These are phyloP conservation scores for Drosophila quinaria DNA, from an alignment of 2,888 invertebrate species.

Conservation along the genomic window DNA sequence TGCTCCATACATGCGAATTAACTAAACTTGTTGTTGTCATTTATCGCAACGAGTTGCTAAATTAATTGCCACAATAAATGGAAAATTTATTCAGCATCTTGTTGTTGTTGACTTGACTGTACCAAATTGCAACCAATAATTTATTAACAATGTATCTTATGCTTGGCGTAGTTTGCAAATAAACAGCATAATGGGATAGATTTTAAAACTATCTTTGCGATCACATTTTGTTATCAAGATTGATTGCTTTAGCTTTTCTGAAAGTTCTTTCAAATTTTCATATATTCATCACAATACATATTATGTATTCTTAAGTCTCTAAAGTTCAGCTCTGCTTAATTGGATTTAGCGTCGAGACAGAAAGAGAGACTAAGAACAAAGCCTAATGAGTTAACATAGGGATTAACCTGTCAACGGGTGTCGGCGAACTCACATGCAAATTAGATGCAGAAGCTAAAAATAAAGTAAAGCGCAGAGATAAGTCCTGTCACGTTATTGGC, in stretches of 20 bases:
- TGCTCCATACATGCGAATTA: conserved; percentile 36
- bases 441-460: conserved; percentile 50
- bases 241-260: background rate
- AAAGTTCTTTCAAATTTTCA: background rate
- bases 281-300: background rate
- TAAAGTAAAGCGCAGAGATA: conserved; percentile 56
- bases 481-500: conserved; percentile 49
- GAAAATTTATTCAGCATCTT: conserved; percentile 60
- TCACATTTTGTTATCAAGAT: background rate
- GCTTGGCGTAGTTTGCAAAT: background rate
- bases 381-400: conserved; percentile 56
- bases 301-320: background rate
- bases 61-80: conserved; percentile 67
- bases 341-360: background rate
- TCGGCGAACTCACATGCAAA: conserved; percentile 56
- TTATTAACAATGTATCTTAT: conserved; percentile 33
- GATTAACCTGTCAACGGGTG: conserved; percentile 64
- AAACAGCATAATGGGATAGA: background rate
- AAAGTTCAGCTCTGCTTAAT: conserved; percentile 6
- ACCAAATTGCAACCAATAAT: conserved; percentile 26
- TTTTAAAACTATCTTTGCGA: background rate
- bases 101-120: conserved; percentile 26
- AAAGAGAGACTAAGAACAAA: conserved; percentile 8
- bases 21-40: conserved; percentile 54
- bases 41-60: conserved; percentile 63